Base-by-base conservation (phyloP, 2,797 vertebrate species). In the Molothrus aeneus region DNA sequence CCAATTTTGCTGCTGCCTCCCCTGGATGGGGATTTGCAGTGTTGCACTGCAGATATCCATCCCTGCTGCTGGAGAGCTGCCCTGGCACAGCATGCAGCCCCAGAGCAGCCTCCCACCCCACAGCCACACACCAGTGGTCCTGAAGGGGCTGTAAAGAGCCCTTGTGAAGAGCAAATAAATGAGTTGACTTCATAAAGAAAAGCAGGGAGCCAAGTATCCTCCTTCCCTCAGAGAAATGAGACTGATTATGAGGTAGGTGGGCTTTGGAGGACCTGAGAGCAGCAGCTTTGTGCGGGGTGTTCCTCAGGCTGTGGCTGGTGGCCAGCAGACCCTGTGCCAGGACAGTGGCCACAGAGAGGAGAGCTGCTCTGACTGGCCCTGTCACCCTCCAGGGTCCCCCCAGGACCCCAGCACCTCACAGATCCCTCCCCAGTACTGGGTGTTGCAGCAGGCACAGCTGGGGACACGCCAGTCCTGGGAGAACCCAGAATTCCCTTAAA, bases 121-220 rank as follows among this genome's bases (percentile, higher is more conserved):
- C 31, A 66, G 64, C 60, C 24, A 20, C 83, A 80, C 2, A 1
- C 60, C 18, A 29, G 64, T 9, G 40, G 34, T 66, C 88, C 92
- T 85, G 72, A 77, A 90, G 80, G 78, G 70, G 88, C 83, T 45
- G 51, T 64, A 80, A 93, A 95, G 68, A 60, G 64, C 22, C 29
- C 42, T 95, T 72, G 51, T 26, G 3, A 81, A 79, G 68, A 77
- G 74, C 78, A 90, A 90, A 89, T 82, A 91, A 92, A 88, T 26
- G 54, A 70, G 88, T 10, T 50, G 60, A 82, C 60, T 88, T 69
- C 77, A 78, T 82, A 66, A 90, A 87, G 48, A 43, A 53, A 64
- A 61, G 29, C 45, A 63, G 34, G n/a, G 53, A 86, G 51, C 47
- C 59, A 47, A 91, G 69, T 13, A 36, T 5, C 7, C 25, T 70